Evolutionary conservation across 2,113 vertebrate genomes (phyloP), one percentile per base, ranked within the genome.

Genomic region (Hydrochoerus hydrochaeris): DNA sequence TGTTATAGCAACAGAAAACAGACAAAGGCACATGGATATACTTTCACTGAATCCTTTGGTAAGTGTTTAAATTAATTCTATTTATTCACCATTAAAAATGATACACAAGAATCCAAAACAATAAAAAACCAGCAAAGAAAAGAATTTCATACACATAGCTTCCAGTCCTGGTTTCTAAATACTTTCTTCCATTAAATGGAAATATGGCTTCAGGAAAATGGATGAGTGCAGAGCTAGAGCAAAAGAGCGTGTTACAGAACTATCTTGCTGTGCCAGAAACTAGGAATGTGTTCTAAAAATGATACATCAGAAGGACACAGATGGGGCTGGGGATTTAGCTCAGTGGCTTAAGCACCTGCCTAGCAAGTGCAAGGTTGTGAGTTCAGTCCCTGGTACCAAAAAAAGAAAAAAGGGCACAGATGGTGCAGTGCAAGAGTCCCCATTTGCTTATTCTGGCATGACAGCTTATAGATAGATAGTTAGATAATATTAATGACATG

Each of bases 51-150:
- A 77, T 94, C 52, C 5, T 65, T 63, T 94, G 49, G 49, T 84
- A 94, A 90, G 54, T 84, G 19, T 75, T 92, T 71, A 85, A 54
- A 52, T 86, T n/a, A 4, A 80, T 80, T 63, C 13, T 93, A 65
- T 57, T 78, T 62, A 49, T 94, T 95, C 58, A 75, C 20, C 86
- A 30, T 67, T 91, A 52, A 89, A 94, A 80, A 85, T 46, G 46
- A 46, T 46, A 46, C 46, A 5, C 46, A 46, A 46, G 46, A 46
- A 46, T 24, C 17, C 2, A 83, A 62, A 67, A 26, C 6, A 46
- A 90, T 58, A 22, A 35, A 35, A 46, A 19, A 35, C 9, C 4
- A 92, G 65, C 11, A 32, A 90, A 90, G 14, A 71, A 44, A 5
- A 28, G 14, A 69, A 9, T 41, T 88, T 9, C 78, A 57, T 8